A percentile compares a stretch with the other conserved stretches of the same genome.
These are phyloP conservation scores for Melinaea menophilus DNA, from an alignment of 2,888 invertebrate genomes.

Conservation along the genomic window DNA sequence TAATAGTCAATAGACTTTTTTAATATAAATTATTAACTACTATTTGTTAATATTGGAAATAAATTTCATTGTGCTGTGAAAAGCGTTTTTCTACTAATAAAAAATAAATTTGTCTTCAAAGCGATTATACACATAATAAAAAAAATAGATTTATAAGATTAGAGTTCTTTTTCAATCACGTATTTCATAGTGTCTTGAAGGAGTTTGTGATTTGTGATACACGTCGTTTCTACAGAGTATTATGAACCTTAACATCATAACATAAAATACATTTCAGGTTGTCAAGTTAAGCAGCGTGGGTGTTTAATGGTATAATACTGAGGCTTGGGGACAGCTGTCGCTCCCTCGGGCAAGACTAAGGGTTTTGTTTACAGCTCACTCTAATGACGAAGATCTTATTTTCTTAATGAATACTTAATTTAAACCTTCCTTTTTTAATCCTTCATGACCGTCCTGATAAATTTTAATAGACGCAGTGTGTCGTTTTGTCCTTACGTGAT, in stretches of 20 bases:
- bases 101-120: no score
- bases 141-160: slow-evolving; percentile 29
- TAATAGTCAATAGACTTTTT: no score
- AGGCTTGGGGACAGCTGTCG: slow-evolving; percentile 75
- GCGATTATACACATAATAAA: no score
- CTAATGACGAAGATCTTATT: slow-evolving; percentile 62
- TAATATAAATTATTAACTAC: no score
- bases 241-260: slow-evolving; percentile 20
- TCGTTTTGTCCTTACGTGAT: slow-evolving; percentile 17
- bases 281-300: slow-evolving; percentile 55
- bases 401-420: slow-evolving; percentile 22
- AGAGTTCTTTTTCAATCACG: slow-evolving; percentile 42
- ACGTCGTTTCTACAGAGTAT: slow-evolving; percentile 21
- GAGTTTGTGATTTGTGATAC: slow-evolving; percentile 20
- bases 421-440: not conserved
- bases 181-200: slow-evolving; percentile 30
- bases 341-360: slow-evolving; percentile 62
- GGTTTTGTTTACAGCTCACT: slow-evolving; percentile 69
- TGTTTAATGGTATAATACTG: slow-evolving; percentile 63
- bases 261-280: slow-evolving; percentile 38
- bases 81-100: no score
- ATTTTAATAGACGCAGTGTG: not conserved
- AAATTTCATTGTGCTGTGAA: no score
- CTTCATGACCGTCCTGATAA: not conserved
- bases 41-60: no score